These are phyloP conservation scores for Drosophila ogumai DNA, from an alignment of 1,140 invertebrate species.

Conservation along the genomic window DNA sequence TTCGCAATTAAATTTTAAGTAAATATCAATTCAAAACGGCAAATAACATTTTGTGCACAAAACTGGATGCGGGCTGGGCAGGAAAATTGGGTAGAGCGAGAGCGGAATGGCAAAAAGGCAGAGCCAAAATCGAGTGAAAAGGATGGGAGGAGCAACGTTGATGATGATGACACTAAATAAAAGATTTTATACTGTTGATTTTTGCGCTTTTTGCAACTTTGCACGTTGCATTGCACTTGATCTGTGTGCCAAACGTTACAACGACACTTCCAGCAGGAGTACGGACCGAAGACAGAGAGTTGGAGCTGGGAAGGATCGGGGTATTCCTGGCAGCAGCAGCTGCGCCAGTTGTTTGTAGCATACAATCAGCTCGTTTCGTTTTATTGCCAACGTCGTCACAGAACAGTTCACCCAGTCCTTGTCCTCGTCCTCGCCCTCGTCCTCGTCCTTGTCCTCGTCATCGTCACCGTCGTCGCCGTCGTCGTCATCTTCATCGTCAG, in stretches of 20 bases:
- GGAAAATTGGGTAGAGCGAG: slow-evolving; percentile 51
- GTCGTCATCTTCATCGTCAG: slow-evolving; percentile 43
- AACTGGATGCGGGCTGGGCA: slow-evolving; percentile 36
- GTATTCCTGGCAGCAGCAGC: slow-evolving; percentile 31
- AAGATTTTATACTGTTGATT: slow-evolving; percentile 83
- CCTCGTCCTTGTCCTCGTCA: not conserved
- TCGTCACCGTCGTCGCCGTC: not conserved
- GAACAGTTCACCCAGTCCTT: slow-evolving; percentile 23
- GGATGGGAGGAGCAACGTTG: slow-evolving; percentile 43
- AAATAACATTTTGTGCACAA: slow-evolving; percentile 52
- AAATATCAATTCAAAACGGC: slow-evolving; percentile 63
- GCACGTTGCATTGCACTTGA: slow-evolving; percentile 83
- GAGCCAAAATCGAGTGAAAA: slow-evolving; percentile 1
- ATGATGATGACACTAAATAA: slow-evolving; percentile 82
- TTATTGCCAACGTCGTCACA: slow-evolving; percentile 77
- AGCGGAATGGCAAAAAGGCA: slow-evolving; percentile 1
- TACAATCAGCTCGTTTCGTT: slow-evolving; percentile 83
- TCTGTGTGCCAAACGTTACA: slow-evolving; percentile 82
- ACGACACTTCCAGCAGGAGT: slow-evolving; percentile 70
- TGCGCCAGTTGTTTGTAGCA: slow-evolving; percentile 78
- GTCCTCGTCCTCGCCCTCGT: not conserved
- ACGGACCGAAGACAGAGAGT: slow-evolving; percentile 19
- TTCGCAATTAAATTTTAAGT: slow-evolving; percentile 77
- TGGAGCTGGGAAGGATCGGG: slow-evolving; percentile 10
- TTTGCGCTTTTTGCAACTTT: slow-evolving; percentile 83